Evolutionary conservation across 2,797 vertebrate genomes (phyloP), one percentile per base, ranked within the genome.

Genomic region (Myiotriccus ornatus): DNA sequence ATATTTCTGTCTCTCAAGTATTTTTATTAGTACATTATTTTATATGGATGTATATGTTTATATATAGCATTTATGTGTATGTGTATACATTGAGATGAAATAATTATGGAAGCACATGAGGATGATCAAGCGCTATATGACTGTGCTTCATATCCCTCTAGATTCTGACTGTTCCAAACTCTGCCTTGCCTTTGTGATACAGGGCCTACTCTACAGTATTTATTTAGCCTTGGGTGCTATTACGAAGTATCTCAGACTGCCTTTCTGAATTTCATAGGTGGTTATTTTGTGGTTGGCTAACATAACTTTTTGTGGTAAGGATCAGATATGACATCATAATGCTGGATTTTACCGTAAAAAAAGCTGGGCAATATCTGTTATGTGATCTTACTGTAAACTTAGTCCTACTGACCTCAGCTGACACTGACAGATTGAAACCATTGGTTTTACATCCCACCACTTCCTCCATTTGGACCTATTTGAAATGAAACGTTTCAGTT

Each of bases 281-380:
- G 46, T 87, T 96, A 47, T 94, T 94, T 96, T 93, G 91, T 94
- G 93, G 93, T 91, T 91, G 39, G 18, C 60, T 79, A 77, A 44
- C 60, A 44, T 67, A 94, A 86, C 41, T 57, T 94, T 81, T 70
- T 94, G 88, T 1, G 67, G 84, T 79, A 27, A 49, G 67, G 70
- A 77, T 90, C 67, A 95, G 59, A 62, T 89, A 56, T 82, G 80
- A 88, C 83, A 64, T 73, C 64, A 90, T 59, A 89, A 88, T 84
- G 63, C 52, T 81, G 63, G 55, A 92, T 94, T 95, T 89, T 84
- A 92, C 63, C 46, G 65, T 84, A 86, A 53, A 67, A 80, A 35
- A 35, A 34, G 25, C 7, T 6, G 15, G 8, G 4, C n/a, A 63
- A 3, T 90, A 32, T 94, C n/a, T 79, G 30, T 82, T 90, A 27